Conservation (phyloP, 2,888 invertebrate species). For the Eupithecia dodoneata region DNA sequence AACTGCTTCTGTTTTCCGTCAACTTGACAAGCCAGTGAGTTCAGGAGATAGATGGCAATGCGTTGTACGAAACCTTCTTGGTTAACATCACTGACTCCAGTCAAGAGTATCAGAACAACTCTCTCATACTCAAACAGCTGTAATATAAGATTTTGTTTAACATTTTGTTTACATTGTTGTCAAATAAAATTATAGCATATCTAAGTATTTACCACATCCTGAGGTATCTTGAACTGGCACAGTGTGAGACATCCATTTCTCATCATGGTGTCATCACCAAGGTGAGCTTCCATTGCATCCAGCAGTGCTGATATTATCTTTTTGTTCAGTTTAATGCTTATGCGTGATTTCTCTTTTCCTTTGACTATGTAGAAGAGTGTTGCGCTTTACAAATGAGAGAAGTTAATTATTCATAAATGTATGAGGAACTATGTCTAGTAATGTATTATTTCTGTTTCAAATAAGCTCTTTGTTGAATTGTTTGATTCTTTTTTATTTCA, state of each 20-base stretch:
- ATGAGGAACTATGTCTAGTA: background rate
- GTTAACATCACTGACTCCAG: slow-evolving; percentile 91
- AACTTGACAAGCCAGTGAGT: slow-evolving; percentile 98
- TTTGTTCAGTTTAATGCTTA: slow-evolving; percentile 89
- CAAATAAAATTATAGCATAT: background rate
- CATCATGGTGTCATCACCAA: slow-evolving; percentile 96
- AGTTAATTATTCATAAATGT: background rate
- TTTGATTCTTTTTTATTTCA: background rate
- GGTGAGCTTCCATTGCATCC: slow-evolving; percentile 94
- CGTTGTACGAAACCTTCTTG: slow-evolving; percentile 97
- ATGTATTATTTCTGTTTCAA: background rate
- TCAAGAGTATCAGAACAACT: slow-evolving; percentile 91
- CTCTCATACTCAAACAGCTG: slow-evolving; percentile 96
- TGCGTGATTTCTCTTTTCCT: slow-evolving; percentile 89
- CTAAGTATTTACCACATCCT: slow-evolving; percentile 91
- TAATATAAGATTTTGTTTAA: slow-evolving; percentile 38
- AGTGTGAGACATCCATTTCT: slow-evolving; percentile 97
- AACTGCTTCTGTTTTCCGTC: slow-evolving; percentile 96
- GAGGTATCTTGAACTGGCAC: slow-evolving; percentile 97
- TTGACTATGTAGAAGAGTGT: slow-evolving; percentile 97
- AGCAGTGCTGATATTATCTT: slow-evolving; percentile 92
- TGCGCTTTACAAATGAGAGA: slow-evolving; percentile 85
- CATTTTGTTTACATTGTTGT: slow-evolving; percentile 1
- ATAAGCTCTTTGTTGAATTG: background rate
- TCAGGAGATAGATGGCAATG: slow-evolving; percentile 96